A percentile compares a stretch with the other conserved stretches of the same genome.
phyloP scores from a whole-genome alignment of 2,888 invertebrate species.

The Meghimatium bilineatum region DNA sequence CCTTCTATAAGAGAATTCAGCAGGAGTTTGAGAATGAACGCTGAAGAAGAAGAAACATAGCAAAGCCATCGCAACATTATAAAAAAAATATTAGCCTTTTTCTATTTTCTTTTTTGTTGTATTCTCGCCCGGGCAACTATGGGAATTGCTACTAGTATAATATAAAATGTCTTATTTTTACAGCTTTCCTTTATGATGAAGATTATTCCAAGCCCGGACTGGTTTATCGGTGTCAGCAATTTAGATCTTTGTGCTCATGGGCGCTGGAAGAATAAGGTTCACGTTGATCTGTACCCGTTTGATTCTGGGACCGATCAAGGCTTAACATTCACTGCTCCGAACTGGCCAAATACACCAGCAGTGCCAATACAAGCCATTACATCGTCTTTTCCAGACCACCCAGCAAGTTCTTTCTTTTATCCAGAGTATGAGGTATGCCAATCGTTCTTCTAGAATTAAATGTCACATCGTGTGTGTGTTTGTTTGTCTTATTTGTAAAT shows the following conservation, averaged over 20 bases:
- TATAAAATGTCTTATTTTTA: no score
- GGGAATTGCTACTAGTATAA: no score
- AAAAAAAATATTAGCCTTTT: no score
- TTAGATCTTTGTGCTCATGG: conserved; percentile 93
- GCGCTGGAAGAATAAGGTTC: conserved; percentile 92
- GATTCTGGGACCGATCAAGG: conserved; percentile 97
- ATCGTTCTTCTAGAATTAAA: no score
- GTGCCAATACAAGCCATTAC: conserved; percentile 93
- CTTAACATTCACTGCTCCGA: conserved; percentile 96
- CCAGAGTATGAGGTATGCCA: conserved; percentile 82
- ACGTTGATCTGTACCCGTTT: conserved; percentile 92
- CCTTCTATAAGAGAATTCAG: no score
- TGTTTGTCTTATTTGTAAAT: no score
- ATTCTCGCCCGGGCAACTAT: no score
- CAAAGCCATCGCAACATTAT: no score
- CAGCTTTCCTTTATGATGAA: conserved; percentile 93
- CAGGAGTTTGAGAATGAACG: no score
- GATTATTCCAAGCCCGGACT: conserved; percentile 95
- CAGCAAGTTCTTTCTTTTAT: conserved; percentile 95
- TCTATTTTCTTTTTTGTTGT: no score
- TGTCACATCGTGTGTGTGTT: no score
- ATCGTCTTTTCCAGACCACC: conserved; percentile 91
- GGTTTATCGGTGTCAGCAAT: conserved; percentile 93
- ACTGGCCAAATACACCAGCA: conserved; percentile 94
- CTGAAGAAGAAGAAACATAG: no score